Evolutionary conservation across 1,140 invertebrate species (phyloP), one percentile per base, ranked within the genome.

Genomic region (Trissolcus basalis): DNA sequence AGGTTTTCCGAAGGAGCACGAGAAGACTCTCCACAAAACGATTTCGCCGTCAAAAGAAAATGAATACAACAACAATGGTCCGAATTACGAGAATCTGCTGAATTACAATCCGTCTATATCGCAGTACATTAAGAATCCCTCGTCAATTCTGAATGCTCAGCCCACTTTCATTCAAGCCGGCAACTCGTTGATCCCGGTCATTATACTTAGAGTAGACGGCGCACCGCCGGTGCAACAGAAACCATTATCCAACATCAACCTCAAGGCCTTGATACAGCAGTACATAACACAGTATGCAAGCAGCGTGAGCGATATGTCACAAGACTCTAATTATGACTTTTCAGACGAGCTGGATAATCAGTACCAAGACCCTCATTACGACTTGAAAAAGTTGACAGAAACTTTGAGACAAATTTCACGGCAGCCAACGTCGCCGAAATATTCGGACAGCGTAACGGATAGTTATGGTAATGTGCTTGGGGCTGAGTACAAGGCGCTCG

Each of bases 81-180:
- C 79, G 5, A 77, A 78, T 6, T 87, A 87, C 36, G 79, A 82
- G 11, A 82, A 86, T 44, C 33, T 89, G 4, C 16, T 89, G 12
- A 87, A 83, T 49, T 87, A 87, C 27, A 88, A 88, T 68, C 87
- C 87, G 2, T 89, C 86, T 0, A 87, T 89, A n/a, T 87, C 86
- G 1, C 86, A 88, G 16, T 89, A 89, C 33, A 82, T 89, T 7
- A 85, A 85, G 16, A 83, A 89, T 68, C 87, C 87, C 0, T 70
- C 86, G 4, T 88, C 87, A 0, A 89, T 89, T 36, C 48, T 89
- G 0, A 87, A 89, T 27, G 87, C 87, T 1, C 83, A 83, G 7
- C 87, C 87, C 0, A 89, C 87, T 2, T 89, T 88, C 54, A 83
- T 89, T 14, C 87, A 88, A 75, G 80, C 85, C 9, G 87, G 87